Evolutionary conservation across 2,113 vertebrate species (phyloP).

Genomic region (Ciconia maguari): DNA sequence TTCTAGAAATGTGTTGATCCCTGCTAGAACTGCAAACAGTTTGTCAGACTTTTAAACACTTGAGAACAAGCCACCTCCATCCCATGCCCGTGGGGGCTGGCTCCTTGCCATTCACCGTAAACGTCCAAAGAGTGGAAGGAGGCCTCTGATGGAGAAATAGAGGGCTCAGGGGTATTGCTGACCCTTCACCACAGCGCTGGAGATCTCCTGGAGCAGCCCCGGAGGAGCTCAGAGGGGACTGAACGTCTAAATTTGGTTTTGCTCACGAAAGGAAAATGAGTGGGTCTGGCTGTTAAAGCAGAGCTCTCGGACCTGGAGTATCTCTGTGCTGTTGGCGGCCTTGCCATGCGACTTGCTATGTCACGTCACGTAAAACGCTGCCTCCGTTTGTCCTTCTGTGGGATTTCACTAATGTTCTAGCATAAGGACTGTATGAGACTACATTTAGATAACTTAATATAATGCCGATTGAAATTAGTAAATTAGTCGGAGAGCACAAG

Average conservation of each 20-base stretch:
- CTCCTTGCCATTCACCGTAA: background rate
- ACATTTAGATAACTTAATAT: background rate
- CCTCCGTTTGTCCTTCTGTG: background rate
- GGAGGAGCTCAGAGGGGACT: background rate
- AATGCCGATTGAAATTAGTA: background rate
- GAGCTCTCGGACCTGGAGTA: background rate
- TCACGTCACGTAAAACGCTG: accelerated
- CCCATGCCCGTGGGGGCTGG: background rate
- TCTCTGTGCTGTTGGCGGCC: background rate
- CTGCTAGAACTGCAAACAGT: constrained; percentile 30
- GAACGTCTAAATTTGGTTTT: background rate
- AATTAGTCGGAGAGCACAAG: background rate
- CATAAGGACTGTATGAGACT: background rate
- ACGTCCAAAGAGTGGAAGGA: background rate
- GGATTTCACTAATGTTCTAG: background rate
- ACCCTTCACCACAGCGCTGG: background rate
- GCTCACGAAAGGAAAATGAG: background rate
- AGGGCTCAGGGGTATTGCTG: background rate
- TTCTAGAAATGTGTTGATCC: constrained; percentile 48
- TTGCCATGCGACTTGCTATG: accelerated
- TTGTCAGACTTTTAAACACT: constrained; percentile 19
- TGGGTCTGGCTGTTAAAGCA: background rate
- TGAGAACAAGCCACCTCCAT: background rate
- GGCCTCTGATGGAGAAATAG: background rate
- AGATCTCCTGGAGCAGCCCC: background rate